Evolutionary conservation across 2,113 vertebrate species (phyloP), one percentile per base, ranked within the genome.

Genomic region (Benitochromis conjunctus): DNA sequence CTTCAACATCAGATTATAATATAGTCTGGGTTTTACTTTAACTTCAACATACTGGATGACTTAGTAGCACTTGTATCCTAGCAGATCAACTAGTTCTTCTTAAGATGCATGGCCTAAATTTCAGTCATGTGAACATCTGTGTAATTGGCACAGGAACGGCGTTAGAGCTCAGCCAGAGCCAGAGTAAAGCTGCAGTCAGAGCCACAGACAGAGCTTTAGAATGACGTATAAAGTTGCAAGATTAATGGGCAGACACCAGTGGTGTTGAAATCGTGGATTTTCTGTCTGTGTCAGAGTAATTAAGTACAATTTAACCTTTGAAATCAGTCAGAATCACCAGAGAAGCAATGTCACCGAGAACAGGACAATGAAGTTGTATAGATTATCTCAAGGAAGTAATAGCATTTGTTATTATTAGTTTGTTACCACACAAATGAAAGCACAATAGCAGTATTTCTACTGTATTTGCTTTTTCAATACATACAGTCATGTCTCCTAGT

Each of bases 41-140:
- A 38, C 46, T 85, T 84, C 54, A 71, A 64, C 69, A 55, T 81
- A 3, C 48, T 8, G 43, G 54, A 43, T 54, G 62, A 82, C 54
- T 85, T 31, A 71, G 64, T 41, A 10, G 51, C 87, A 88, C 84
- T 90, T 84, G 80, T 89, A 83, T 86, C 55, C 55, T 66, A 41
- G 62, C 76, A 80, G 77, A 90, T 93, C 87, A 89, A 82, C 85
- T 78, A 34, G 84, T 84, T 91, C 82, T 89, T 88, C 83, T 91
- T 94, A 92, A 90, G 90, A 92, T 62, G 56, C 66, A 4, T 94
- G 95, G 24, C 95, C 94, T 95, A 95, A 91, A 96, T 96, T 92
- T 91, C 81, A 9, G 62, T 54, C 83, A 29, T 79, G 88, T 89
- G 26, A 91, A 91, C 92, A 91, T 92, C 88, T 92, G 95, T 92